Evolutionary conservation across 2,113 vertebrate species (phyloP), one percentile per base, ranked within the genome.

Genomic region (Ochotona princeps): DNA sequence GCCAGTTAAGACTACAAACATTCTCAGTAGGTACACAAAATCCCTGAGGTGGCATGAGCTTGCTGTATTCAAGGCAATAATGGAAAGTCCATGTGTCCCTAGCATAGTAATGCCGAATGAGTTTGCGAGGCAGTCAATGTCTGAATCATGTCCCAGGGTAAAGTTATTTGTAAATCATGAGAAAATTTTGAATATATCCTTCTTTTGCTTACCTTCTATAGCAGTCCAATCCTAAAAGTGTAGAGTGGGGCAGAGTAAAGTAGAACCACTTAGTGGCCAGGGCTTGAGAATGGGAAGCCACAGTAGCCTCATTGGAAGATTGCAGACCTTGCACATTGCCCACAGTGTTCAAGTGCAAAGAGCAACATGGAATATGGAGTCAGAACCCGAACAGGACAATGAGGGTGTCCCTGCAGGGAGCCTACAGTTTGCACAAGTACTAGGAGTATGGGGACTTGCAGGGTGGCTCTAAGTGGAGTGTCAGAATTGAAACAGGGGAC

Each of bases 121-220:
- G 8, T 47, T 61, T 61, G 61, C 60, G 57, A 61, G 79, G 5
- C 54, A 38, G 25, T 28, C 13, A 76, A 18, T 65, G 51, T 67
- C 15, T 63, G 70, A 23, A 7, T 61, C 18, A 10, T 47, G 3
- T 15, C 49, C 17, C 11, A 20, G 47, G 13, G 2, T 10, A 63
- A 44, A 51, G 8, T 61, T 84, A 81, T 83, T 92, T 81, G 28
- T 82, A 78, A 66, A 4, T 32, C n/a, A 60, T 85, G 82, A 83
- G 25, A 88, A 38, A 88, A 69, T 57, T 76, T 70, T 65, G 83
- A 86, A n/a, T 60, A 8, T 85, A 69, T 63, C 66, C 32, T 74
- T 73, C n/a, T 12, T 83, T 13, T 86, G 15, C 26, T 81, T 80
- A 23, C 38, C 21, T 88, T 78, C 26, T 49, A 20, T 86, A 69